Conservation (phyloP, 2,888 invertebrate genomes). For the Agriopis aurantiaria region DNA sequence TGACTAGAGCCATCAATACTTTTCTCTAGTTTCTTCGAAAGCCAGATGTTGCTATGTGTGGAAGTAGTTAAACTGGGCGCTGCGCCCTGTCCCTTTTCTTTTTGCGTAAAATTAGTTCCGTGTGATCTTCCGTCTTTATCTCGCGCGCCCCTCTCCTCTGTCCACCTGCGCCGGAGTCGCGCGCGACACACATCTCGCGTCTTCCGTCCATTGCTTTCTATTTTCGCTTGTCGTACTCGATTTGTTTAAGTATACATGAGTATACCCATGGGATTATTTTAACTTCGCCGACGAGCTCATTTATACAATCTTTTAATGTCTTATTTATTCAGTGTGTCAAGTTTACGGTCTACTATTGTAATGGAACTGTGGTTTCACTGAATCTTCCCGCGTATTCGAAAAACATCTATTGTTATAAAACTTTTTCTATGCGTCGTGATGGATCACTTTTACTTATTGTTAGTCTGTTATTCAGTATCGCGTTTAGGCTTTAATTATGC, state of each 20-base stretch:
- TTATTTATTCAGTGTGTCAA: conserved; percentile 56
- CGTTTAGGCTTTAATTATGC: conserved; percentile 41
- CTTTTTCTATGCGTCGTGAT: conserved; percentile 39
- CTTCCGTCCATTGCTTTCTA: conserved; percentile 84
- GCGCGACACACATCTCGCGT: conserved; percentile 78
- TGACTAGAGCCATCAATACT: conserved; percentile 67
- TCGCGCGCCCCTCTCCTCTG: conserved; percentile 61
- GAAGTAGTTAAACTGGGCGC: conserved; percentile 70
- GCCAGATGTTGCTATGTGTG: conserved; percentile 70
- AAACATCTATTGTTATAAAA: conserved; percentile 44
- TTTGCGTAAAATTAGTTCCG: conserved; percentile 65
- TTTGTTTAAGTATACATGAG: conserved; percentile 63
- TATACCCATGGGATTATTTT: conserved; percentile 57
- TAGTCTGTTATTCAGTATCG: conserved; percentile 36
- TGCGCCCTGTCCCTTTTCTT: conserved; percentile 72
- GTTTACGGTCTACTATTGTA: conserved; percentile 65
- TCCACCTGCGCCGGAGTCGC: conserved; percentile 75
- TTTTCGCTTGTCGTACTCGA: conserved; percentile 78
- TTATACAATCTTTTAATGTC: conserved; percentile 40
- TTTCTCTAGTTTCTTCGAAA: conserved; percentile 77
- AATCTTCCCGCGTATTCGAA: conserved; percentile 49
- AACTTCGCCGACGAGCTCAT: conserved; percentile 42
- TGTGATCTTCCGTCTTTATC: conserved; percentile 65
- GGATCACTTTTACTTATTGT: conserved; percentile 46
- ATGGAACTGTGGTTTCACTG: conserved; percentile 54